Evolutionary conservation across 2,797 vertebrate genomes (phyloP).

Genomic region (Pangasius mekongensis): DNA sequence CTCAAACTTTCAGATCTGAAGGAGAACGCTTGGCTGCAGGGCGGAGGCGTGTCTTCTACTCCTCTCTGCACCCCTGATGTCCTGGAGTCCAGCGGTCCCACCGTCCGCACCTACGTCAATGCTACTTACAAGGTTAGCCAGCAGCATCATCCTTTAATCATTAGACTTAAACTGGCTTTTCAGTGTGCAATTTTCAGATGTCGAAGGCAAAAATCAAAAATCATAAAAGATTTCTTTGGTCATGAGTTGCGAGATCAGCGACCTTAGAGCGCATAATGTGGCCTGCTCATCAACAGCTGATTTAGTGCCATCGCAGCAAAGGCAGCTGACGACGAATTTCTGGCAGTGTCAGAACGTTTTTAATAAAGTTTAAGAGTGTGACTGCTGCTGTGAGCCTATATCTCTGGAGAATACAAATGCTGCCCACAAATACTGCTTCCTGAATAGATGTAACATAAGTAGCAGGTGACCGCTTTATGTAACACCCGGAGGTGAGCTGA

Average conservation of each 20-base stretch:
- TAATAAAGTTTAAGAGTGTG: neutral
- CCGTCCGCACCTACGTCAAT: conserved; percentile 88
- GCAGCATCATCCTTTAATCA: neutral
- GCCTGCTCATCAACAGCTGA: neutral
- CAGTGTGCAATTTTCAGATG: neutral
- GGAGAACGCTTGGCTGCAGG: conserved; percentile 89
- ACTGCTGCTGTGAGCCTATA: neutral
- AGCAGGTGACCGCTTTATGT: neutral
- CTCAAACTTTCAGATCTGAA: conserved; percentile 87
- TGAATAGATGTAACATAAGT: neutral
- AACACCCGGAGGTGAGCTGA: neutral
- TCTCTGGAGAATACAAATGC: neutral
- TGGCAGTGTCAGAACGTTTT: neutral
- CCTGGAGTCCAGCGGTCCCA: conserved; percentile 87
- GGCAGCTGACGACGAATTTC: neutral
- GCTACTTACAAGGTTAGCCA: conserved; percentile 86
- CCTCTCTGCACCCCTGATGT: conserved; percentile 90
- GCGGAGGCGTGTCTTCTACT: conserved; percentile 87
- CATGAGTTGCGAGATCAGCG: neutral
- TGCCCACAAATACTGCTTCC: neutral
- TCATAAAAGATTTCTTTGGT: neutral
- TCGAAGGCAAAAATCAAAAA: neutral
- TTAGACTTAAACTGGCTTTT: neutral
- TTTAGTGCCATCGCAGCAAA: neutral
- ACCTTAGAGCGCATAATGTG: neutral